Evolutionary conservation across 1,140 invertebrate genomes (phyloP).

Genomic region (Drosophila varians): DNA sequence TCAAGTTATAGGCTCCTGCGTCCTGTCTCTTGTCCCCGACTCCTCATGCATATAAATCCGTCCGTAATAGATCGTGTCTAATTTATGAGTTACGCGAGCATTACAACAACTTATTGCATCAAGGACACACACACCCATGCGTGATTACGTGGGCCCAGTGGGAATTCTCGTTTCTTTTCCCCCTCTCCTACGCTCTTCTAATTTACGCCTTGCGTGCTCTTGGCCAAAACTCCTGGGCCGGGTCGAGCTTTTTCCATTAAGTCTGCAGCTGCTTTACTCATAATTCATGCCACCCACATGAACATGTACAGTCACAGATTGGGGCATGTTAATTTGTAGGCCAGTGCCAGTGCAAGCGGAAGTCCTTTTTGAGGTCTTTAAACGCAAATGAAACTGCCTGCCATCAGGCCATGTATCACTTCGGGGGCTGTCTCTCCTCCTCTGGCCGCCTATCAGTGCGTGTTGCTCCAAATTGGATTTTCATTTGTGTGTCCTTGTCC

Average conservation of each 20-base stretch:
- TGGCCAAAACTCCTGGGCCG: constrained; percentile 33
- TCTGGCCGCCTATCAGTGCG: too few species aligned
- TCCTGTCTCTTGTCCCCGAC: constrained; percentile 21
- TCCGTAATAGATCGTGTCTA: constrained; percentile 71
- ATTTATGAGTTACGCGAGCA: constrained; percentile 61
- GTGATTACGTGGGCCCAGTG: constrained; percentile 28
- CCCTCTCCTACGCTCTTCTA: constrained; percentile 54
- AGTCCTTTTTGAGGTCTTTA: constrained; percentile 77
- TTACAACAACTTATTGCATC: constrained; percentile 56
- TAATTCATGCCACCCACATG: constrained; percentile 63
- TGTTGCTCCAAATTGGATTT: constrained; percentile 77
- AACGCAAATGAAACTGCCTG: constrained; percentile 76
- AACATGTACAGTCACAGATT: constrained; percentile 57
- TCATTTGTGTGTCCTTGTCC: constrained; percentile 59
- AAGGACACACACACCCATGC: constrained; percentile 17
- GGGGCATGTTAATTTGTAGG: constrained; percentile 75
- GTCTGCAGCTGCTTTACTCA: constrained; percentile 78
- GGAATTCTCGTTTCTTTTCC: constrained; percentile 1
- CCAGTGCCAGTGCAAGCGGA: constrained; percentile 73
- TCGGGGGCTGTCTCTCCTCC: constrained; percentile 12
- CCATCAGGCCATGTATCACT: constrained; percentile 76
- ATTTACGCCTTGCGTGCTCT: constrained; percentile 73
- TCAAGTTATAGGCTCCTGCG: constrained; percentile 27
- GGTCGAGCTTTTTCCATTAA: constrained; percentile 71
- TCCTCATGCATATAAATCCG: constrained; percentile 55